Percentiles rank a stretch among this genome's conserved stretches.
These are phyloP conservation scores for Lasioglossum vierecki DNA, from an alignment of 2,888 invertebrate genomes.

Conservation along the genomic window DNA sequence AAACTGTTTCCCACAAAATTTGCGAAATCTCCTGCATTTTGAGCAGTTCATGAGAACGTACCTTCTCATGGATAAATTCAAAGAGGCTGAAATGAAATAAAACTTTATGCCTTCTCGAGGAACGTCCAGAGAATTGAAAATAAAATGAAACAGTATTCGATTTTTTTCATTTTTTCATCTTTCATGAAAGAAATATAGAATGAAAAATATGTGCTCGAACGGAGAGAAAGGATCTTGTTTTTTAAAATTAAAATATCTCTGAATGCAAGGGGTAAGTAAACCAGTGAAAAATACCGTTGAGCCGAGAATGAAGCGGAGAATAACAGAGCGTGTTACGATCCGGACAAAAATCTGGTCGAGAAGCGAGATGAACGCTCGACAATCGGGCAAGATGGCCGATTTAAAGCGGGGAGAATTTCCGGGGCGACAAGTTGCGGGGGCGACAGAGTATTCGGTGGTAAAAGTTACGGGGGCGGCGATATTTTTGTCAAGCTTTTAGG, in stretches of 20 bases:
- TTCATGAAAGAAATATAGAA: neutral
- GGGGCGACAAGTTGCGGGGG: neutral
- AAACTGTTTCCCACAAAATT: neutral
- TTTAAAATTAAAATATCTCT: neutral
- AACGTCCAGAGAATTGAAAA: neutral
- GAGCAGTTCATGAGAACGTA: neutral
- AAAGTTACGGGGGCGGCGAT: neutral
- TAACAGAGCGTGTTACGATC: neutral
- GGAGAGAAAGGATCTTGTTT: too few relatives aligned
- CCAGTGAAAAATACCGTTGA: neutral
- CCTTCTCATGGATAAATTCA: neutral
- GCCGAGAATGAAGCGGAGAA: too few relatives aligned
- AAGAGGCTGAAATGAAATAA: neutral
- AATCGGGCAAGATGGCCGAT: neutral
- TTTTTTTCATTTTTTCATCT: neutral
- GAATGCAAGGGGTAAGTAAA: neutral
- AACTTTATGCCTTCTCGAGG: neutral
- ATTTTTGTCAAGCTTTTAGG: slow-evolving; percentile 1
- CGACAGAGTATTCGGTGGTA: neutral
- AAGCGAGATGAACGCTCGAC: neutral
- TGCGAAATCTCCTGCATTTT: neutral
- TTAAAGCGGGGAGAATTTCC: neutral
- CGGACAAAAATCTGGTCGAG: neutral
- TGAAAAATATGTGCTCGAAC: neutral
- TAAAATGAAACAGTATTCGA: neutral